phyloP scores from a whole-genome alignment of 2,888 invertebrate species.

The Philereme transversata region DNA sequence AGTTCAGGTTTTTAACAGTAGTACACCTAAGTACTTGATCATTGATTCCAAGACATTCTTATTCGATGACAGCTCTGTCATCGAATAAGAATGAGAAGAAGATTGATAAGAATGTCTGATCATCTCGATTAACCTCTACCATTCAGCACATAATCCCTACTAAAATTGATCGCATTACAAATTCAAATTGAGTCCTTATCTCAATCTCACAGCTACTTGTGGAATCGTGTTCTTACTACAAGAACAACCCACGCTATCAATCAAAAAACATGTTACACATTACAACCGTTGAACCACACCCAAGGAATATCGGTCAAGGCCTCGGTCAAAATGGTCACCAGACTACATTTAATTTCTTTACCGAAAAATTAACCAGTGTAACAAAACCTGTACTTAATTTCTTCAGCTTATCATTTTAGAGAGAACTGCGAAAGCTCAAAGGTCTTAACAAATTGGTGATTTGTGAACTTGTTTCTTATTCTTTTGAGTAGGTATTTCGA shows the following conservation, averaged over 20 bases:
- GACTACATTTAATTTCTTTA: conserved; percentile 54
- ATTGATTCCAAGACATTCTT: no score
- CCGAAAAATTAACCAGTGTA: conserved; percentile 21
- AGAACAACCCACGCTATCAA: conserved; percentile 30
- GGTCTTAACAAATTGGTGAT: conserved; percentile 23
- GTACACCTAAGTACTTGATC: no score
- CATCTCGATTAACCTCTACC: background rate
- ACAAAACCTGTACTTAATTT: conserved; percentile 4
- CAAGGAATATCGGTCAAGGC: conserved; percentile 67
- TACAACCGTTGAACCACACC: conserved; percentile 50
- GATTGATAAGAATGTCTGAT: no score
- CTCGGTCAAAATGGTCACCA: conserved; percentile 53
- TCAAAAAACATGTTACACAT: conserved; percentile 38
- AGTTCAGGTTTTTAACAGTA: no score
- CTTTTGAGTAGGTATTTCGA: conserved; percentile 19
- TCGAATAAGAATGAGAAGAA: no score
- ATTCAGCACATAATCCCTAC: background rate
- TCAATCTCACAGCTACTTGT: conserved; percentile 15
- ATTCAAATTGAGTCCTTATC: conserved; percentile 28
- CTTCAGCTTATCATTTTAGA: background rate
- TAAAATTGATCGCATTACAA: conserved; percentile 23
- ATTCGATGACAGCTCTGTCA: no score
- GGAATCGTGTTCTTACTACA: conserved; percentile 26
- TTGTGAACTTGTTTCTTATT: conserved; percentile 36
- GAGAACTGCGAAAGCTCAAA: conserved; percentile 19